A percentile compares a stretch with the other conserved stretches of the same genome.
phyloP scores from a whole-genome alignment of 2,113 vertebrate species.

The Myrmophylax atrothorax region DNA sequence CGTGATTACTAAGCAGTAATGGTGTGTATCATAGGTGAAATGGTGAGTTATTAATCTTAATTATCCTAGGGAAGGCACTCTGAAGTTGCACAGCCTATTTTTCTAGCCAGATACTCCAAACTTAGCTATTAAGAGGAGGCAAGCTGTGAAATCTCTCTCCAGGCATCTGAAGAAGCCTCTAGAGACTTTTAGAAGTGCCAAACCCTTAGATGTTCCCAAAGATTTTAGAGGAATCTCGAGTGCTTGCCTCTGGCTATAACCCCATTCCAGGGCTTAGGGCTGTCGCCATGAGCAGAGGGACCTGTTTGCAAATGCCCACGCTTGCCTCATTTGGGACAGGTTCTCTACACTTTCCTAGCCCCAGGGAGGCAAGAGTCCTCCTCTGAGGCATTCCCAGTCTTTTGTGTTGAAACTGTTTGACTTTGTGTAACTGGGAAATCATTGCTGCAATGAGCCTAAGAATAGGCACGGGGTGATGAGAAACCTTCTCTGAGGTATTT shows the following conservation, averaged over 20 bases:
- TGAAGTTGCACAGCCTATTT: neutral
- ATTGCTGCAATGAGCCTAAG: neutral
- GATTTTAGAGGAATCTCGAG: conserved; percentile 55
- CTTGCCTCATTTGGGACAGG: conserved; percentile 49
- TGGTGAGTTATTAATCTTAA: neutral
- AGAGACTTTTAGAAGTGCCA: conserved; percentile 51
- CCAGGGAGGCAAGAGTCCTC: neutral
- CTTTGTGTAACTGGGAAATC: conserved; percentile 33
- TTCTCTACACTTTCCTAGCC: conserved; percentile 59
- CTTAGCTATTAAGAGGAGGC: neutral
- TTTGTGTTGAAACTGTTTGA: conserved; percentile 27
- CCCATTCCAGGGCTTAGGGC: conserved; percentile 34
- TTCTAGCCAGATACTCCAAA: neutral
- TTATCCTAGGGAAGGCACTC: neutral
- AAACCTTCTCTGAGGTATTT: neutral
- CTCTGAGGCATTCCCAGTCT: conserved; percentile 13
- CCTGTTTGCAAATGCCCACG: conserved; percentile 21
- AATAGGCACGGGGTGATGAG: neutral
- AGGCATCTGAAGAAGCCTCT: conserved; percentile 44
- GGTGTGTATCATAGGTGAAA: neutral
- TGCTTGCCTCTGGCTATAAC: conserved; percentile 44
- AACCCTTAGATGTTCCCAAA: conserved; percentile 56
- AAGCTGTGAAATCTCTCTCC: conserved; percentile 44
- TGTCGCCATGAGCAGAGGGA: conserved; percentile 38
- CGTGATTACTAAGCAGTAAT: fast-evolving